phyloP scores from a whole-genome alignment of 1,140 invertebrate species.

The Pseudomyrmex pallidus region DNA sequence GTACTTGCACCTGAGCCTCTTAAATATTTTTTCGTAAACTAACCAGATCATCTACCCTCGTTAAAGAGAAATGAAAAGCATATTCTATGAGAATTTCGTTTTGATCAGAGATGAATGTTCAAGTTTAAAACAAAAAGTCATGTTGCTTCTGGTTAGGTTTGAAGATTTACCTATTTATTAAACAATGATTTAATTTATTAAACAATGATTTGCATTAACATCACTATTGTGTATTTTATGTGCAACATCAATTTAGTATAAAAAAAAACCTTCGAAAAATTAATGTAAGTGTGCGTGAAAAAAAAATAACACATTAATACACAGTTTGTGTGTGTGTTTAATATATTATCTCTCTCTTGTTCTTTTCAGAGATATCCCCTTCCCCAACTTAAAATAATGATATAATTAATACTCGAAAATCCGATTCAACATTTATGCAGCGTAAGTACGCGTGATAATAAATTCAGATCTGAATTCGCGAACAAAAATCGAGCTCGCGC shows the following conservation, averaged over 20 bases:
- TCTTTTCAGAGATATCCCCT: conserved; percentile 1
- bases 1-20: conserved; percentile 84
- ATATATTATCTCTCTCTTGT: conserved; percentile 7
- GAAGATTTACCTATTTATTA: too few relatives aligned
- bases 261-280: too few relatives aligned
- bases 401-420: conserved; percentile 33
- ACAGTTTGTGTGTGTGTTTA: neutral
- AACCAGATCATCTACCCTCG: conserved; percentile 63
- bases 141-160: too few relatives aligned
- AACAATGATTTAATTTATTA: too few relatives aligned
- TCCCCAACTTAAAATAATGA: conserved; percentile 33
- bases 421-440: conserved; percentile 46
- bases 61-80: conserved; percentile 7
- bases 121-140: neutral
- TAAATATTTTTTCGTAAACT: conserved; percentile 71
- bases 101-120: neutral
- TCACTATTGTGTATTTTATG: too few relatives aligned
- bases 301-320: neutral
- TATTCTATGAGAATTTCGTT: conserved; percentile 56
- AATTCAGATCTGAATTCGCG: conserved; percentile 55
- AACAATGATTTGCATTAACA: too few relatives aligned
- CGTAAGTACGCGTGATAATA: conserved; percentile 54
- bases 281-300: too few relatives aligned
- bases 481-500: conserved; percentile 50
- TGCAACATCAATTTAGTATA: too few relatives aligned